Percentiles rank a stretch among this genome's conserved stretches.
phyloP scores from a whole-genome alignment of 2,113 vertebrate species.

The Anseranas semipalmata region DNA sequence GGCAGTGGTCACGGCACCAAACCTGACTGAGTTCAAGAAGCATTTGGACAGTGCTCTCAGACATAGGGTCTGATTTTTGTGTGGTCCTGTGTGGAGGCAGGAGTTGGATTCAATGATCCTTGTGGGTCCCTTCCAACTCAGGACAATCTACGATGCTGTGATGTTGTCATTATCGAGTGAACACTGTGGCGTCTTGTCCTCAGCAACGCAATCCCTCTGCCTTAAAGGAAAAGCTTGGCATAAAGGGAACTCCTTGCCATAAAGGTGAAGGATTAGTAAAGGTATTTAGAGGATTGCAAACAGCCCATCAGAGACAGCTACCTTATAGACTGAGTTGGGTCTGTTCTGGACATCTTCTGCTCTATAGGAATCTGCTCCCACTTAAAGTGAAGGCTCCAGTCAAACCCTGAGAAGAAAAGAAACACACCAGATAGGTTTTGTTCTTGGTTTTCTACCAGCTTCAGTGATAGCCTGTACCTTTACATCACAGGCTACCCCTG shows the following conservation, averaged over 20 bases:
- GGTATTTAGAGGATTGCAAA: neutral
- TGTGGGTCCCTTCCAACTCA: no score
- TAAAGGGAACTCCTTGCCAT: neutral
- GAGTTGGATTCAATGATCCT: no score
- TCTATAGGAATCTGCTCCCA: conserved; percentile 99
- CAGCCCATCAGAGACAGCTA: conserved; percentile 31
- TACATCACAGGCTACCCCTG: neutral
- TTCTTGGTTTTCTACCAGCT: neutral
- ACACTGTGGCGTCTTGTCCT: neutral
- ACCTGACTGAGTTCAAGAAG: no score
- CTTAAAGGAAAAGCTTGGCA: no score
- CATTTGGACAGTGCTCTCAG: no score
- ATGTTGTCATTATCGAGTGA: neutral
- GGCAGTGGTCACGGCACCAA: no score
- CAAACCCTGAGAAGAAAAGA: conserved; percentile 85
- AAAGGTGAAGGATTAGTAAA: neutral
- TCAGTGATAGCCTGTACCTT: neutral
- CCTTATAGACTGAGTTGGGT: conserved; percentile 95
- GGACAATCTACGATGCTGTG: no score
- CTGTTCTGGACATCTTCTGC: conserved; percentile 95
- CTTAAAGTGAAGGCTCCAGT: conserved; percentile 99
- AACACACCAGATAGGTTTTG: neutral
- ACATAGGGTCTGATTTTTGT: no score
- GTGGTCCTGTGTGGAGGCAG: no score
- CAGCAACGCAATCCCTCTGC: neutral